Evolutionary conservation across 1,140 invertebrate genomes (phyloP), one percentile per base, ranked within the genome.

Genomic region (Drosophila bocki): DNA sequence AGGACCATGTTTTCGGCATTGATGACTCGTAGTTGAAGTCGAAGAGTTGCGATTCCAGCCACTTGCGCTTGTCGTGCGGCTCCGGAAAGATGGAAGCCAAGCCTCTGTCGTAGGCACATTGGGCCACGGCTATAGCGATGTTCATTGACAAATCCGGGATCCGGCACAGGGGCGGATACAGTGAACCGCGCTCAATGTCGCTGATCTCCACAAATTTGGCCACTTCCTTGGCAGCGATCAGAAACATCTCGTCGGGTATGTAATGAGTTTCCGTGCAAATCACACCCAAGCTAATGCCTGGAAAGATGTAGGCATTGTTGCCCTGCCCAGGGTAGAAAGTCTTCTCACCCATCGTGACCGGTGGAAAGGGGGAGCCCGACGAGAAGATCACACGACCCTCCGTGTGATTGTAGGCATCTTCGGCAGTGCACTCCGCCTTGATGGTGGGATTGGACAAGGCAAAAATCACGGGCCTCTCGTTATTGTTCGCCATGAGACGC

Each of bases 231-330:
- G 98, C 97, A 15, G 98, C 97, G 51, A 98, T 95, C 3, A 99
- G 94, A 94, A 99, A 99, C 82, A 98, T 95, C 78, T 97, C 96
- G 86, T 99, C 97, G 1, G 95, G 95, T 82, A 99, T 98, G 87
- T 97, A 97, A 85, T 98, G 96, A 7, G 97, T 96, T 39, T 96
- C 96, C 0, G 96, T 96, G 7, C 95, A 95, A 53, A 99, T 97
- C 12, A 98, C 97, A 17, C 97, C 98, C 4, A 99, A 94, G 19
- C 97, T 98, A 1, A 99, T 95, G 50, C 92, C 92, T 2, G 98
- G 98, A 93, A 99, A 99, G 68, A 99, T 99, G 93, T 99, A 99
- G 0, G 98, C 97, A 92, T 99, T 99, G 93, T 99, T 99, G 47
- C 98, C 98, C 93, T 99, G 98, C 1, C 98, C 98, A 0, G 98